These are phyloP conservation scores for Brachionus sp. DNA, from an alignment of 1,140 invertebrate species.

Conservation along the genomic window DNA sequence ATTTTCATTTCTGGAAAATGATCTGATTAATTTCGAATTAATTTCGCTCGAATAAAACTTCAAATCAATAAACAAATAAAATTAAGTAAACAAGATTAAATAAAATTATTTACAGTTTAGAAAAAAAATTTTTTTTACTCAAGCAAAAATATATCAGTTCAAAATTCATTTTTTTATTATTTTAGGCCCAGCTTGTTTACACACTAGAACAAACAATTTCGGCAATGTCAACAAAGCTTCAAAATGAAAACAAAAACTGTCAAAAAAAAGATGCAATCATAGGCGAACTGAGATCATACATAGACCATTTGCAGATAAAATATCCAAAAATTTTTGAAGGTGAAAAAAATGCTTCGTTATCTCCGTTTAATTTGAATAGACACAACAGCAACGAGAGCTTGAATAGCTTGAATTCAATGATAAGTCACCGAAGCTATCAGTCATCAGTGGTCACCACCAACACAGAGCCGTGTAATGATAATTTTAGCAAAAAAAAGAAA, in stretches of 20 bases:
- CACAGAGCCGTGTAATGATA: not conserved
- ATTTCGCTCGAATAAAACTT: not conserved
- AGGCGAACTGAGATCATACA: conserved; percentile 80
- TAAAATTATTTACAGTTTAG: not conserved
- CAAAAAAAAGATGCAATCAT: conserved; percentile 23
- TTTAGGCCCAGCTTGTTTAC: conserved; percentile 23
- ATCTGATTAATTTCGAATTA: not conserved
- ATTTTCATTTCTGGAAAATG: not conserved
- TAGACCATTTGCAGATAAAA: conserved; percentile 82
- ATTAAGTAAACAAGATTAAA: not conserved
- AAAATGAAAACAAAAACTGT: not conserved
- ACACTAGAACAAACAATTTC: conserved; percentile 42
- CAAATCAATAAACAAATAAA: not conserved
- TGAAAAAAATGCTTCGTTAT: not conserved
- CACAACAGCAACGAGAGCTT: conserved; percentile 38
- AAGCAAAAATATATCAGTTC: not conserved
- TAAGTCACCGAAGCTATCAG: conserved; percentile 5
- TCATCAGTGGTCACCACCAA: not conserved
- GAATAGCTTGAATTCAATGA: conserved; percentile 39
- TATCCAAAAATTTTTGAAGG: conserved; percentile 43
- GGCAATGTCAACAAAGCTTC: not conserved
- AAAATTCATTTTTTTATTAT: not conserved
- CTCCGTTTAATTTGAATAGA: not conserved
- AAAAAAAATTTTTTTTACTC: not conserved
- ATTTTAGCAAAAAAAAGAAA: conserved; percentile 39